Base-by-base conservation (phyloP, 2,797 vertebrate genomes). In the Dryobates pubescens region DNA sequence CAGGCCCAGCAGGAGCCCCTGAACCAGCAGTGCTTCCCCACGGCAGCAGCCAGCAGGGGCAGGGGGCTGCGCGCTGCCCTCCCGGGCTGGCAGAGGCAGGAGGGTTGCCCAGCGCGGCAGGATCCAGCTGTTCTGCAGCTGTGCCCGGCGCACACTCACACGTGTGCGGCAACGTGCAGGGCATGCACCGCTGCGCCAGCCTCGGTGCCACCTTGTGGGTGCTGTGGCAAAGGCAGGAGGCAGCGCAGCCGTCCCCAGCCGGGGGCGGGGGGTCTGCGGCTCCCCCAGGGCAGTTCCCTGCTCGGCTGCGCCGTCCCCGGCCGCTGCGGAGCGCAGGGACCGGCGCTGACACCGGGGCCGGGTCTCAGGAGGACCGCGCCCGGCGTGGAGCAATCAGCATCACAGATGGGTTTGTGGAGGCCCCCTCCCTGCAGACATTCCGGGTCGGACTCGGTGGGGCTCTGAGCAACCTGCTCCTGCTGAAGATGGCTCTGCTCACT, bases 191-290 rank as follows among this genome's bases (percentile, higher is more conserved):
- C 85, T 47, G 57, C 24, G 27, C 85, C 79, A 45, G 62, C 79
- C 86, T 22, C 41, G 9, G 8, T 30, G 88, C 81, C 90, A 90
- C 70, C 91, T 29, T 10, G 51, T 81, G 92, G 65, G 84, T 58
- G 63, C 58, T 75, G 73, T 17, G 4, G 70, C 64, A 81, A 83
- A 93, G 56, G 73, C 78, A 86, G 89, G 57, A 65, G 45, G 24
- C 54, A 36, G 71, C 10, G 0, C 71, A 63, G 57, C 34, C 57
- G 1, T 2, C 0, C 2, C 30, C 41, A 10, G 43, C 43, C 58
- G 5, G 36, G 36, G 36, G 7, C 13, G 49, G 32, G 30, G 56
- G 34, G 20, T 6, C 16, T 17, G 53, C 16, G 18, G 53, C 53
- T 13, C 36, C 47, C 26, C 23, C 19, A 3, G 2, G 2, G 24